Conservation (phyloP, 2,888 invertebrate genomes). For the Stenodera caucasica region DNA sequence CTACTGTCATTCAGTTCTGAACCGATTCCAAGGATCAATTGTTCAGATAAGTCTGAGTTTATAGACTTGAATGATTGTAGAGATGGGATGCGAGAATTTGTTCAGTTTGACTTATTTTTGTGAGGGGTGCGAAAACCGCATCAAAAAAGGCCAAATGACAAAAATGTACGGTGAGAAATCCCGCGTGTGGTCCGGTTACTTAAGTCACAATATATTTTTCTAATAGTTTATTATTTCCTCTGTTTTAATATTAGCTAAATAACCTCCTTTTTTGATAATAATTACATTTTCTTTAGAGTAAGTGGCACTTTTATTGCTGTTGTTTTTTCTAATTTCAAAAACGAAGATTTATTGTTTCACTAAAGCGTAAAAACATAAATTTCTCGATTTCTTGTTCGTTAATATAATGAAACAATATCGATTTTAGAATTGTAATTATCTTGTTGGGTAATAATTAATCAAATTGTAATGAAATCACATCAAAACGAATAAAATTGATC, state of each 20-base stretch:
- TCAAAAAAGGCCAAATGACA: too few relatives aligned
- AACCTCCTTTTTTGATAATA: too few relatives aligned
- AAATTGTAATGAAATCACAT: neutral
- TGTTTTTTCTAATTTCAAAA: neutral
- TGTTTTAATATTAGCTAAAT: too few relatives aligned
- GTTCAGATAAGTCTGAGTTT: too few relatives aligned
- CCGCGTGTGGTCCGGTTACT: neutral
- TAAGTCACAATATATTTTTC: neutral
- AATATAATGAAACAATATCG: neutral
- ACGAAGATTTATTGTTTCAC: neutral
- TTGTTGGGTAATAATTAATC: neutral
- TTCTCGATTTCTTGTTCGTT: neutral
- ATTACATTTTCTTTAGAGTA: too few relatives aligned
- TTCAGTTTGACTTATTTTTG: too few relatives aligned
- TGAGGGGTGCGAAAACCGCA: too few relatives aligned
- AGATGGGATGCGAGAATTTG: too few relatives aligned
- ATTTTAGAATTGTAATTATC: neutral
- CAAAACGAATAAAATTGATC: neutral
- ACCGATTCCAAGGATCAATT: too few relatives aligned
- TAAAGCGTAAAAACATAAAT: neutral
- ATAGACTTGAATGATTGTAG: too few relatives aligned
- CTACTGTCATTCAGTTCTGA: too few relatives aligned
- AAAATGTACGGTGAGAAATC: too few relatives aligned
- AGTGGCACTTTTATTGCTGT: neutral
- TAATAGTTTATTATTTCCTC: neutral